phyloP scores from a whole-genome alignment of 2,888 invertebrate genomes.

The Axea sp. region DNA sequence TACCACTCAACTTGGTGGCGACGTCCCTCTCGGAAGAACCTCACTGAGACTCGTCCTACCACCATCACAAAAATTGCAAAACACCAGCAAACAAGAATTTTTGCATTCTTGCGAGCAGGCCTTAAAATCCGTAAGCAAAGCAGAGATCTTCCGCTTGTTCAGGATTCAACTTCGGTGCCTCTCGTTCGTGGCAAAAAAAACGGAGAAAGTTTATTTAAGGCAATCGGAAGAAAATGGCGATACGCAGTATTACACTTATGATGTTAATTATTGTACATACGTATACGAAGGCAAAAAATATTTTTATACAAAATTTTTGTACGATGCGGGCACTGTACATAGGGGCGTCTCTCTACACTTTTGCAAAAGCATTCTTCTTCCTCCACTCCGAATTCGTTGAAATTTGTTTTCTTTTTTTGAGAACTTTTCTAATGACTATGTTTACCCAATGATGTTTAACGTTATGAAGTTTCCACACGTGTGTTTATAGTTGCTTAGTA shows the following conservation, averaged over 20 bases:
- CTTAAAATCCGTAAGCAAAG: slow-evolving; percentile 26
- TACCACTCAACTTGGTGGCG: slow-evolving; percentile 86
- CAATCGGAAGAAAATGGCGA: slow-evolving; percentile 66
- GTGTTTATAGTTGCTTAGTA: too few relatives aligned
- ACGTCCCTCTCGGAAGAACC: slow-evolving; percentile 85
- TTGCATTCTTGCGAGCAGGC: slow-evolving; percentile 49
- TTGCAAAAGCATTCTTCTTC: too few relatives aligned
- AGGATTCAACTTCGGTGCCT: slow-evolving; percentile 41
- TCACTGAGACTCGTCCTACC: slow-evolving; percentile 78
- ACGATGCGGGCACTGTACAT: slow-evolving; percentile 73
- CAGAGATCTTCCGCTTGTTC: background rate
- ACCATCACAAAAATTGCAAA: too few relatives aligned
- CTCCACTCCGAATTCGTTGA: too few relatives aligned
- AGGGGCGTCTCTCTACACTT: slow-evolving; percentile 54
- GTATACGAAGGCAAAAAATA: slow-evolving; percentile 73
- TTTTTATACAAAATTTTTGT: slow-evolving; percentile 79
- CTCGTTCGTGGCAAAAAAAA: slow-evolving; percentile 4
- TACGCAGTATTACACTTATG: slow-evolving; percentile 77
- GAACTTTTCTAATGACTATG: too few relatives aligned
- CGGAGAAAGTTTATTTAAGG: background rate
- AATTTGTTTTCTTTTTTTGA: too few relatives aligned
- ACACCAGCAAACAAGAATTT: slow-evolving; percentile 3
- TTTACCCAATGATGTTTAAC: too few relatives aligned
- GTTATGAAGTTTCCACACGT: too few relatives aligned
- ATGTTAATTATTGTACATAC: slow-evolving; percentile 73